A percentile compares a stretch with the other conserved stretches of the same genome.
phyloP scores from a whole-genome alignment of 1,140 invertebrate genomes.

The Physella acuta region DNA sequence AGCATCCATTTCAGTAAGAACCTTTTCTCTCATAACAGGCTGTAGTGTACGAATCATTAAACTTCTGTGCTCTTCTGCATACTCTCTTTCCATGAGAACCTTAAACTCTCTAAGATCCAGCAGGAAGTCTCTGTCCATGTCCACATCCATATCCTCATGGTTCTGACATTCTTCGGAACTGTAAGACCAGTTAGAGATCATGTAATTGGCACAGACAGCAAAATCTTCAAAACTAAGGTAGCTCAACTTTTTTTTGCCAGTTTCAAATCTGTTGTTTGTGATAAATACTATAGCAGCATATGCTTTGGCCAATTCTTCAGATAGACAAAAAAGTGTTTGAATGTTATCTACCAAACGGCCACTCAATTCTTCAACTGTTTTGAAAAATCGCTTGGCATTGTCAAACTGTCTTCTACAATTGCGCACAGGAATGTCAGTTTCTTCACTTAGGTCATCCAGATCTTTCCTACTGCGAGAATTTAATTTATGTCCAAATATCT shows the following conservation, averaged over 20 bases:
- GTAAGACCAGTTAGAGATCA: constrained; percentile 85
- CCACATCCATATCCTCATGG: constrained; percentile 73
- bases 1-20: constrained; percentile 47
- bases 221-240: constrained; percentile 87
- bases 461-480: constrained; percentile 88
- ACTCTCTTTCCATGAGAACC: constrained; percentile 81
- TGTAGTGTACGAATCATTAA: constrained; percentile 20
- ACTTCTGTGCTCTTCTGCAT: constrained; percentile 57
- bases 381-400: constrained; percentile 92
- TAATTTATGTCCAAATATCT: constrained; percentile 88
- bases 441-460: constrained; percentile 88
- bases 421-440: constrained; percentile 76
- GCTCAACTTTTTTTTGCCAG: constrained; percentile 84
- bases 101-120: constrained; percentile 83
- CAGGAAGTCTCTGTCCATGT: constrained; percentile 90
- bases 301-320: constrained; percentile 81
- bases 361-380: constrained; percentile 86
- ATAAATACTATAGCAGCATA: constrained; percentile 93
- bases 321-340: constrained; percentile 77
- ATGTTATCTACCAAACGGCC: constrained; percentile 86
- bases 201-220: constrained; percentile 81
- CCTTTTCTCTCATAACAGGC: constrained; percentile 32
- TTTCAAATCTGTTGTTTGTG: constrained; percentile 88
- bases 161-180: constrained; percentile 56
- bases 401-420: constrained; percentile 81